phyloP scores from a whole-genome alignment of 2,113 vertebrate species.

The Anser brachyrhynchus region DNA sequence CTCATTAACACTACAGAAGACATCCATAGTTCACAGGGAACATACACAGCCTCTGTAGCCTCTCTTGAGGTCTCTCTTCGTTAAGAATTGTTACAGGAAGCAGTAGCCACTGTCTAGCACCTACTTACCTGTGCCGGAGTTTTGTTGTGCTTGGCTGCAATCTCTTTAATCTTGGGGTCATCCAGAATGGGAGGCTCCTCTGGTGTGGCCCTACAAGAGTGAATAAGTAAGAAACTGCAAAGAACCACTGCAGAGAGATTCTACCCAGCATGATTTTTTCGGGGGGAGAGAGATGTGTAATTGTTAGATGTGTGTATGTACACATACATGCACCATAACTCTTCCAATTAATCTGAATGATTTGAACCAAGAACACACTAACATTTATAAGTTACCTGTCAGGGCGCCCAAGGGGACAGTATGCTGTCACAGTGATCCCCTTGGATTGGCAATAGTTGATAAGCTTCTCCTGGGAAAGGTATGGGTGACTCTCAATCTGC shows the following conservation, averaged over 20 bases:
- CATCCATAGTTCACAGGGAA: background rate
- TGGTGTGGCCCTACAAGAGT: conserved; percentile 75
- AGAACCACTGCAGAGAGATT: background rate
- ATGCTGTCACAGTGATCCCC: conserved; percentile 90
- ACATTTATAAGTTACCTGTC: conserved; percentile 80
- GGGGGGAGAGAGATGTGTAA: too few relatives aligned
- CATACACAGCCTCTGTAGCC: background rate
- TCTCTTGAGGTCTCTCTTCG: too few relatives aligned
- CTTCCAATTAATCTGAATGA: background rate
- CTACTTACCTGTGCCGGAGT: conserved; percentile 84
- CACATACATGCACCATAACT: background rate
- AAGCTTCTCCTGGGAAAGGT: conserved; percentile 90
- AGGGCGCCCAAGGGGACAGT: conserved; percentile 93
- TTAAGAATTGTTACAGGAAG: background rate
- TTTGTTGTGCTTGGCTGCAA: conserved; percentile 86
- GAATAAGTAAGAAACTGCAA: background rate
- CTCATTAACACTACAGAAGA: background rate
- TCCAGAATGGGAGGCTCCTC: conserved; percentile 83
- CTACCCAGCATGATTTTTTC: background rate
- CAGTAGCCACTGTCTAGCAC: background rate
- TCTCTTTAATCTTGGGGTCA: conserved; percentile 83
- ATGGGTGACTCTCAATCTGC: conserved; percentile 92
- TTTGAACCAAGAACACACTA: background rate
- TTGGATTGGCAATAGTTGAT: conserved; percentile 88
- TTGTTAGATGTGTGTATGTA: background rate